A percentile compares a stretch with the other conserved stretches of the same genome.
phyloP scores from a whole-genome alignment of 2,888 invertebrate genomes.

The Drosophila differens region DNA sequence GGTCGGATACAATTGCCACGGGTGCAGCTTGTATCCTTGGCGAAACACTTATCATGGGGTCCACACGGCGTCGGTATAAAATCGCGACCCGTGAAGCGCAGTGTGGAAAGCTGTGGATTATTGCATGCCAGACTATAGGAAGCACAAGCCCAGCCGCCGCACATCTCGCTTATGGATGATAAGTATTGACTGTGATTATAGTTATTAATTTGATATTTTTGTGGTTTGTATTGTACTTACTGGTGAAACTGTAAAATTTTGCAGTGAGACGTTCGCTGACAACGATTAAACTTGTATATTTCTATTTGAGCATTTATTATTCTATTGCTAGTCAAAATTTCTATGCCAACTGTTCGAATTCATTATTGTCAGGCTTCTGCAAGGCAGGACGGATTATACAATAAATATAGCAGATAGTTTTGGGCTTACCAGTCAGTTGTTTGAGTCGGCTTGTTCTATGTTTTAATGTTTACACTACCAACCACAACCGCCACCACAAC shows the following conservation, averaged over 20 bases:
- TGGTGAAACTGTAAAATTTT: constrained; percentile 1
- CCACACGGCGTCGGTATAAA: constrained; percentile 70
- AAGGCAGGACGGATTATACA: too few relatives aligned
- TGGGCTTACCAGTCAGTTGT: neutral
- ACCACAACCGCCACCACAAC: constrained; percentile 43
- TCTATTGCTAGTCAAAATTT: neutral
- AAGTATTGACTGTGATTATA: neutral
- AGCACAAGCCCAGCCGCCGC: constrained; percentile 73
- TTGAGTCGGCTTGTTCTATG: neutral
- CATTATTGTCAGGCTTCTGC: neutral
- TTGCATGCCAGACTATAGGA: constrained; percentile 62
- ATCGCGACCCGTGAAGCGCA: constrained; percentile 63
- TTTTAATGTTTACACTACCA: constrained; percentile 16
- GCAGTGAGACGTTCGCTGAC: constrained; percentile 8
- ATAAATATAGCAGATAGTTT: neutral
- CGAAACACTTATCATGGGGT: constrained; percentile 56
- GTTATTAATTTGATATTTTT: neutral
- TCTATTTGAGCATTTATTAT: neutral
- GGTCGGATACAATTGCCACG: constrained; percentile 53
- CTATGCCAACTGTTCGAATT: constrained; percentile 27
- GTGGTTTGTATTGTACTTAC: constrained; percentile 7
- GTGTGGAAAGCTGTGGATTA: constrained; percentile 62
- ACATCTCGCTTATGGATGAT: constrained; percentile 40
- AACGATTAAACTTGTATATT: constrained; percentile 3
- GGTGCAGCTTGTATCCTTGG: constrained; percentile 52